These are phyloP conservation scores for Herminia tarsipennalis DNA, from an alignment of 2,888 invertebrate species.

Conservation along the genomic window DNA sequence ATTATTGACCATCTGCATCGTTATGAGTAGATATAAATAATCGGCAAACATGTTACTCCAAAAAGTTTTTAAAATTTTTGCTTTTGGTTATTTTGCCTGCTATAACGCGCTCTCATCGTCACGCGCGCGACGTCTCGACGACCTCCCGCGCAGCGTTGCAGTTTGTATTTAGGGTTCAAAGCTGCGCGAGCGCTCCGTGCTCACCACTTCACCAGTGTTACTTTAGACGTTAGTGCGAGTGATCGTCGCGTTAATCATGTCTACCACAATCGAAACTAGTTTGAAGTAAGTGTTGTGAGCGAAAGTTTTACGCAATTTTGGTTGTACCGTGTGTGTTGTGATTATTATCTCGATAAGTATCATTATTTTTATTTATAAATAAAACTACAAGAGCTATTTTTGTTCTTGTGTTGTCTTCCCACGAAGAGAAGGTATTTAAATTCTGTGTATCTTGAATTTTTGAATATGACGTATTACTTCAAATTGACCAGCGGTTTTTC, in stretches of 20 bases:
- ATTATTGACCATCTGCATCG: too few species aligned
- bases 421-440: neutral
- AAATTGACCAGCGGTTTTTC: too few species aligned
- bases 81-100: too few species aligned
- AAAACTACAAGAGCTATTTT: too few species aligned
- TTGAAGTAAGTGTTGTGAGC: conserved; percentile 71
- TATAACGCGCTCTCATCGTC: neutral
- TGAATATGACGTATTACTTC: too few species aligned
- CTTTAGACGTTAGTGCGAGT: conserved; percentile 28
- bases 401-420: too few species aligned
- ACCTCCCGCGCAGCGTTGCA: conserved; percentile 22
- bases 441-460: too few species aligned
- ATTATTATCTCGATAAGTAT: conserved; percentile 17
- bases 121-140: neutral
- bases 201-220: conserved; percentile 50
- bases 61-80: too few species aligned
- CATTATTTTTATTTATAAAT: neutral
- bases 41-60: too few species aligned
- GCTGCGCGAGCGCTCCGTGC: neutral
- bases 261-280: conserved; percentile 73
- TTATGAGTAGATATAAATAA: too few species aligned
- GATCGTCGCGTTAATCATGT: conserved; percentile 55
- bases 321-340: conserved; percentile 32
- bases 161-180: conserved; percentile 3
- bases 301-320: conserved; percentile 56